Conservation (phyloP, 2,113 vertebrate species). For the Tichodroma muraria region DNA sequence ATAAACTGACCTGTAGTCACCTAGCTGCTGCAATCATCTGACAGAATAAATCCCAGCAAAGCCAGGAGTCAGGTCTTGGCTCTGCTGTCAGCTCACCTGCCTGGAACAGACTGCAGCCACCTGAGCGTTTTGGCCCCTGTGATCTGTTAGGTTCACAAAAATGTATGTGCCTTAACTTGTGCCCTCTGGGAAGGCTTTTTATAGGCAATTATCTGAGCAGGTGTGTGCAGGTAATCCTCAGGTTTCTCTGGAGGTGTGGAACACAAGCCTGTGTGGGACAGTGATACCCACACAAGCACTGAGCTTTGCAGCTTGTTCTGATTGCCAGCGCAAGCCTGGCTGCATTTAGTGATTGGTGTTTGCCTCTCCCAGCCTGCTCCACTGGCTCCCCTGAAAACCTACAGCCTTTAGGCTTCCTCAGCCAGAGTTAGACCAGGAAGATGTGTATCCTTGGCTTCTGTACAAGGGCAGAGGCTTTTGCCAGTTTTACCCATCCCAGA, state of each 20-base stretch:
- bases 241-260: neutral
- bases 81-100: neutral
- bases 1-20: neutral
- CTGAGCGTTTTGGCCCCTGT: accelerated
- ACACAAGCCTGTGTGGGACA: neutral
- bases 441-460: neutral
- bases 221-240: neutral
- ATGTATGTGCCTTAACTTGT: neutral
- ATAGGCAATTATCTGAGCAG: neutral
- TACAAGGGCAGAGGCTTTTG: neutral
- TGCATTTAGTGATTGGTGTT: neutral
- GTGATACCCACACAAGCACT: too few species aligned
- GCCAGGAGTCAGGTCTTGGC: neutral
- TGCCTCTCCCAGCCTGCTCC: neutral
- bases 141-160: neutral
- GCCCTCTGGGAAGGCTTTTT: neutral
- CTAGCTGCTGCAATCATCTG: neutral
- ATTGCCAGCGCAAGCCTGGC: neutral
- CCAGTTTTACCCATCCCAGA: neutral
- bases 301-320: neutral
- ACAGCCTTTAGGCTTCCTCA: neutral
- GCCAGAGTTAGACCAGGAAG: neutral
- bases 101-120: neutral
- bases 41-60: neutral
- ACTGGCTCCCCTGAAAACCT: neutral